Evolutionary conservation across 2,113 vertebrate species (phyloP), one percentile per base, ranked within the genome.

Genomic region (Apeltes quadracus): DNA sequence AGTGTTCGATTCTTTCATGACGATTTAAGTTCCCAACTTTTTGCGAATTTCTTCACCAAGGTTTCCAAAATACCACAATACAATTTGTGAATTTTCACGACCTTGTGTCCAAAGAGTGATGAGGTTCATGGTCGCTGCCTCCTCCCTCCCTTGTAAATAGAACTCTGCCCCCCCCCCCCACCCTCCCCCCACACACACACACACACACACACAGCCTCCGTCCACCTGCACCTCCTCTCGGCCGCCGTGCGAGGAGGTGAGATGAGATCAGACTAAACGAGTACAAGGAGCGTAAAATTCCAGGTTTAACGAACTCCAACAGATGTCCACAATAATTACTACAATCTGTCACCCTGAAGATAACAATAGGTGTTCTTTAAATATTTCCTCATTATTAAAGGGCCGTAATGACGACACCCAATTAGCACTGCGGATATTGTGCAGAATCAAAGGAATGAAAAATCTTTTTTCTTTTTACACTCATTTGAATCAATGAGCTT

Each of bases 351-450:
- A 76, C 38, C 66, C 27, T n/a, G 43, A 23, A 57, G 83, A 86
- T 83, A 88, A 88, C 91, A 90, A 91, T 90, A 92, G 87, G 53
- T 76, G 76, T 76, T 91, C 85, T 90, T 92, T 86, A 87, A 89
- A 87, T 88, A 84, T 84, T 81, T 72, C 89, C 80, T 29, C 88
- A 91, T 90, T 90, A 92, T 91, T 92, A 88, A 93, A 84, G 62
- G 64, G 46, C 43, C 51, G 44, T 86, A 84, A 80, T 78, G 69
- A 80, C 74, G 81, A 89, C 78, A 69, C 76, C 88, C 82, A 86
- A 85, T 91, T 92, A 89, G 71, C 59, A 7, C 61, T 25, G 36
- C 68, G 53, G 85, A 90, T 85, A 72, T 64, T 83, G 66, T 61
- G 76, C n/a, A 56, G 72, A 64, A 77, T 86, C 77, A 86, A 82